Evolutionary conservation across 2,797 vertebrate species (phyloP).

Genomic region (Rhynchonycteris naso): DNA sequence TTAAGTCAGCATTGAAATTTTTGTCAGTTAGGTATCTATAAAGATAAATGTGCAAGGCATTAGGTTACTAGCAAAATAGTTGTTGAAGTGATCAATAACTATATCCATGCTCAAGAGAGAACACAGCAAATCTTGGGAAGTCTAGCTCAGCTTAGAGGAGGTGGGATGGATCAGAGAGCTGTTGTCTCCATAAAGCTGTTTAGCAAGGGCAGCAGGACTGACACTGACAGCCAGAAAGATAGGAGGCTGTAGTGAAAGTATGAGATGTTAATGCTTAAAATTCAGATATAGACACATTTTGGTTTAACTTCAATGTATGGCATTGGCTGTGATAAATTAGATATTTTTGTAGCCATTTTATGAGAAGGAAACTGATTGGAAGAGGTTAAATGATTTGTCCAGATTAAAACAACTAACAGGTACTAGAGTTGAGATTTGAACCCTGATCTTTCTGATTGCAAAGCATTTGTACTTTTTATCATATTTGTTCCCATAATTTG

Average conservation of each 20-base stretch:
- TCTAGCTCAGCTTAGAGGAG: not conserved
- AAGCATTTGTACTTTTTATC: not conserved
- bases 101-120: not conserved
- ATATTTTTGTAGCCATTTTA: not conserved
- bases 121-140: not conserved
- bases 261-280: not conserved
- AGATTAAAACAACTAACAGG: not conserved
- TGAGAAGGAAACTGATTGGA: not conserved
- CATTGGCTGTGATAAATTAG: not conserved
- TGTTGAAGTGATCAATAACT: not conserved
- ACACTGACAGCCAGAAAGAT: not conserved
- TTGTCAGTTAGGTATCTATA: not conserved
- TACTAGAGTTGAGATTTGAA: not conserved
- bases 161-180: not conserved
- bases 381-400: slow-evolving; percentile 21
- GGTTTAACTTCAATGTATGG: not conserved
- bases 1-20: not conserved
- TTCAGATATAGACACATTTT: not conserved
- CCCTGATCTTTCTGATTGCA: not conserved
- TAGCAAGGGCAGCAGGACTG: not conserved
- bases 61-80: not conserved
- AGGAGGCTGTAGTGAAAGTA: not conserved
- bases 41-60: not conserved
- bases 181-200: not conserved
- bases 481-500: not conserved